Percentiles rank a stretch among this genome's conserved stretches.
phyloP scores from a whole-genome alignment of 1,140 invertebrate species.

The Ceratina japonica region DNA sequence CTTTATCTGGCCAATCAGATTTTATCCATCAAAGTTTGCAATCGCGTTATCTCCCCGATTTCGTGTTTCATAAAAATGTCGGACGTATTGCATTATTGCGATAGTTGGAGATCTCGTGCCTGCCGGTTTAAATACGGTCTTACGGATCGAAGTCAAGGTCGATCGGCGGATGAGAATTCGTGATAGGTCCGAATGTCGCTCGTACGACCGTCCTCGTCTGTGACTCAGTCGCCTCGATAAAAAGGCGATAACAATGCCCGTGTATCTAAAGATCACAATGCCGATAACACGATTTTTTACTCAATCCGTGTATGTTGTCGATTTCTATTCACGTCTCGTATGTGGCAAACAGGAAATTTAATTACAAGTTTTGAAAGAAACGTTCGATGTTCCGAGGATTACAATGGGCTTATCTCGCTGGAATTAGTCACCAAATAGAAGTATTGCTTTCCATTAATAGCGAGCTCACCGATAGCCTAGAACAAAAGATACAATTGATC shows the following conservation, averaged over 20 bases:
- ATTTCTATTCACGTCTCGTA: background rate
- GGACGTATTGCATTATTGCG: too few species aligned
- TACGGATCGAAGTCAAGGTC: conserved; percentile 16
- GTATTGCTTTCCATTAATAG: too few species aligned
- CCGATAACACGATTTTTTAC: background rate
- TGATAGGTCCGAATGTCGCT: background rate
- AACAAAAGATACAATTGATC: too few species aligned
- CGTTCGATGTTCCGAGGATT: too few species aligned
- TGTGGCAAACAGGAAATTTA: background rate
- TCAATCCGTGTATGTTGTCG: background rate
- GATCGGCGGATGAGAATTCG: background rate
- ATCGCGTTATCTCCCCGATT: background rate
- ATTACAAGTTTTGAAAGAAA: background rate
- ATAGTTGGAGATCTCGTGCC: background rate
- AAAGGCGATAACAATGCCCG: background rate
- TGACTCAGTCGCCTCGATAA: background rate
- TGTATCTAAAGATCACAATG: background rate
- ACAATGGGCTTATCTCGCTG: too few species aligned
- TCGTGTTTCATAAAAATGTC: too few species aligned
- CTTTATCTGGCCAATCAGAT: background rate
- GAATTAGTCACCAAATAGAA: too few species aligned
- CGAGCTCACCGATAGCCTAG: too few species aligned
- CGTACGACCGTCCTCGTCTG: background rate
- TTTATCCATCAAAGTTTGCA: conserved; percentile 6
- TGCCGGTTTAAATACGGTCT: background rate